Base-by-base conservation (phyloP, 35 echinoderm and acorn worm species). In the Heliocidaris erythrogramma region DNA sequence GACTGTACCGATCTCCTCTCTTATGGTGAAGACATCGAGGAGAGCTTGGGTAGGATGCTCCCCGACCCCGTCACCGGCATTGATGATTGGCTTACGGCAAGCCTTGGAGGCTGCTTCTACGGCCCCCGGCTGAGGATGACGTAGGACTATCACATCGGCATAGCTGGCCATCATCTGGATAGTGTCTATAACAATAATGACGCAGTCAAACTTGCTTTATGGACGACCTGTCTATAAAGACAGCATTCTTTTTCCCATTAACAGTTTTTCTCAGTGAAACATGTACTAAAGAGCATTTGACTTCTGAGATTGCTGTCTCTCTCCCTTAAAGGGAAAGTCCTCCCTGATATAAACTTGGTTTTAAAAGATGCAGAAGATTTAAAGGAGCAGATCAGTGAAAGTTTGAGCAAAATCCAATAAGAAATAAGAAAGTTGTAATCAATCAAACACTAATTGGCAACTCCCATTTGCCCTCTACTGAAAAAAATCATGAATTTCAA, bases 1-100 rank as follows among this genome's bases (percentile, higher is more conserved):
- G 85, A 99, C 98, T 16, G 98, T 99, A 95, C 98, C 98, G 89
- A 99, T 99, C 92, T 97, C 98, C 60, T 99, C 97, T 12, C 98
- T 94, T 85, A 99, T 97, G 92, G 97, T 97, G 94, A 99, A 99
- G 69, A 99, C 96, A 65, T 99, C 98, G n/a, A 97, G 96, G 29
- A 99, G 92, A 53, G 98, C 98, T 94, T 99, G 98, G 0, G 98
- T 99, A 18, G 98, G 98, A 85, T 99, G 98, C 60, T 99, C 98
- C n/a, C 98, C 96, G 0, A 99, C 97, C 0, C 98, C 98, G 60
- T 99, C 97, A 9, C 98, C 98, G 32, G 96, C 98, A 60, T 99
- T 99, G 95, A 99, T 97, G 60, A 99, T 94, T 0, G 98, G 98
- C 48, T 96, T 94, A 9, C 95, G 94, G 48, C 97, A 96, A 24